Evolutionary conservation across 2,797 vertebrate genomes (phyloP).

Genomic region (Acanthis flammea): DNA sequence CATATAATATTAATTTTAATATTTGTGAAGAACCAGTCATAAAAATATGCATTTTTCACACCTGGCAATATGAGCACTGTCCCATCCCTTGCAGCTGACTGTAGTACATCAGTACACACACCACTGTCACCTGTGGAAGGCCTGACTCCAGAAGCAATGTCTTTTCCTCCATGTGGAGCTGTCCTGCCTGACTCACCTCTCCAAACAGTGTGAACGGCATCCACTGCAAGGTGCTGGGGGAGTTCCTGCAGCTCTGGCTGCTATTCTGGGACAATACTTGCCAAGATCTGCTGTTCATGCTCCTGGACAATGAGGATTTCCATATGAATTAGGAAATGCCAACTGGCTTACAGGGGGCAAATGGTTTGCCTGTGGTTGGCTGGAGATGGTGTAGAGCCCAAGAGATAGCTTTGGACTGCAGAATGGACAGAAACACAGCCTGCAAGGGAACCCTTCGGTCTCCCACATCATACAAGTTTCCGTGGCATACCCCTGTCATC

Average conservation of each 20-base stretch:
- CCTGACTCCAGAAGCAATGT: neutral
- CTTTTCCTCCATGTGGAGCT: neutral
- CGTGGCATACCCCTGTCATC: neutral
- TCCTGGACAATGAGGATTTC: neutral
- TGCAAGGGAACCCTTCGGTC: neutral
- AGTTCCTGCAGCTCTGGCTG: neutral
- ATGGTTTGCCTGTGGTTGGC: neutral
- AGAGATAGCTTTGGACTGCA: neutral
- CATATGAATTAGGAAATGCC: neutral
- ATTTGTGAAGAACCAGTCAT: too few relatives aligned
- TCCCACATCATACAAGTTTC: neutral
- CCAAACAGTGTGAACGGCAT: neutral
- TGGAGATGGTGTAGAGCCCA: neutral
- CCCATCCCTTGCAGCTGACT: neutral
- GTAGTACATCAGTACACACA: neutral
- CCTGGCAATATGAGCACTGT: neutral
- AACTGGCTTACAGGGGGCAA: neutral
- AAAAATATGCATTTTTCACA: too few relatives aligned
- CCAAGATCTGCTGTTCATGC: neutral
- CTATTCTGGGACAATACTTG: neutral
- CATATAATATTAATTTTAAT: too few relatives aligned
- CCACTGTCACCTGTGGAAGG: fast-evolving
- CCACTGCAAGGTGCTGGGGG: neutral
- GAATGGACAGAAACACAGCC: fast-evolving
- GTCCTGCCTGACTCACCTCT: neutral